These are phyloP conservation scores for Alectura lathami DNA, from an alignment of 2,113 vertebrate genomes.

Conservation along the genomic window DNA sequence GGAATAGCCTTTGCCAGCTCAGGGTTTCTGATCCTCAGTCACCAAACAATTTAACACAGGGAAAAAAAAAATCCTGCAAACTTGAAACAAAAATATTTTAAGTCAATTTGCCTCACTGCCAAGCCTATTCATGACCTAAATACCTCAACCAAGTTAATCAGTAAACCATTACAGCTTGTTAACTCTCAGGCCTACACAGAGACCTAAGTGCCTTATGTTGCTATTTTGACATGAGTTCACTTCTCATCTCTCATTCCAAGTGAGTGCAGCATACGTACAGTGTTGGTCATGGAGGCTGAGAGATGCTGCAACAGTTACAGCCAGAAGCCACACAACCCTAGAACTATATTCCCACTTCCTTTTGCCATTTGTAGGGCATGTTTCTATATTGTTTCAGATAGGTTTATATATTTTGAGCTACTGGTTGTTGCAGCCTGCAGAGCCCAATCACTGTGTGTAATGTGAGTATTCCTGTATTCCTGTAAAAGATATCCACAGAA, in stretches of 20 bases:
- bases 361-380: neutral
- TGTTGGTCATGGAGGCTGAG: fast-evolving
- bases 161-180: conserved; percentile 33
- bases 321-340: neutral
- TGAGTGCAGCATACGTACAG: fast-evolving
- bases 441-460: fast-evolving
- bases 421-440: neutral
- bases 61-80: neutral
- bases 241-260: neutral
- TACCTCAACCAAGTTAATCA: conserved; percentile 28
- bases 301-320: neutral
- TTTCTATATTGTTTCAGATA: neutral
- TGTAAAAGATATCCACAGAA: fast-evolving
- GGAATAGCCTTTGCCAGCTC: neutral
- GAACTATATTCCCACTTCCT: neutral
- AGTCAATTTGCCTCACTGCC: neutral
- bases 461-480: fast-evolving
- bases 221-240: conserved; percentile 13
- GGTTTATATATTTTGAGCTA: neutral
- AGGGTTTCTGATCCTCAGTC: neutral
- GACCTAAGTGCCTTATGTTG: conserved; percentile 3
- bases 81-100: neutral
- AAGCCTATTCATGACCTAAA: conserved; percentile 34
- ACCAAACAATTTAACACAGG: neutral
- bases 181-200: neutral